Evolutionary conservation across 2,113 vertebrate genomes (phyloP).

Genomic region (Trogon surrucura): DNA sequence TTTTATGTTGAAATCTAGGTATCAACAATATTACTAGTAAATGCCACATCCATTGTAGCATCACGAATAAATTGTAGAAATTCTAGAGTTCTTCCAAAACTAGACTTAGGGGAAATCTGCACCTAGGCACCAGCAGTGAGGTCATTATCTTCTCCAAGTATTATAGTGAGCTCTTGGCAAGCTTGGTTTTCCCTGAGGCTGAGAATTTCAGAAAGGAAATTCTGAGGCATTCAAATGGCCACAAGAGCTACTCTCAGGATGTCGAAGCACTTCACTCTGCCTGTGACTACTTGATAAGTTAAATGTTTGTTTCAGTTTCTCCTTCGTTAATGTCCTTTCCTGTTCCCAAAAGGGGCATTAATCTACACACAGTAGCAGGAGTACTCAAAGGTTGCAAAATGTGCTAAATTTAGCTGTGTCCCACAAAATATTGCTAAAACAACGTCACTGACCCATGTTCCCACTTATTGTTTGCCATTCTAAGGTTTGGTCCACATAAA

Average conservation of each 20-base stretch:
- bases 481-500: background rate
- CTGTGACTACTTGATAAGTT: background rate
- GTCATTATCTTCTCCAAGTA: background rate
- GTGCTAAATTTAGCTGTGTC: background rate
- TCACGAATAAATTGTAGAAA: background rate
- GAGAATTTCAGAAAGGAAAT: background rate
- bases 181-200: background rate
- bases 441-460: background rate
- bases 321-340: background rate
- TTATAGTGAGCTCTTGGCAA: background rate
- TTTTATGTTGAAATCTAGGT: background rate
- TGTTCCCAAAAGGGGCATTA: background rate
- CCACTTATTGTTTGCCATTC: background rate
- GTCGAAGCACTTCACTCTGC: background rate
- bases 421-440: background rate
- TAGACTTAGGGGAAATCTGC: background rate
- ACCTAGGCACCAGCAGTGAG: background rate
- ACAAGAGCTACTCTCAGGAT: background rate
- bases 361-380: background rate
- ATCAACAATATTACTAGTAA: background rate
- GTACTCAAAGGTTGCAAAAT: background rate
- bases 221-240: background rate
- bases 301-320: background rate
- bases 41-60: fast-evolving
- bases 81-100: background rate